Evolutionary conservation across 2,797 vertebrate genomes (phyloP).

Genomic region (Nyctibius grandis): DNA sequence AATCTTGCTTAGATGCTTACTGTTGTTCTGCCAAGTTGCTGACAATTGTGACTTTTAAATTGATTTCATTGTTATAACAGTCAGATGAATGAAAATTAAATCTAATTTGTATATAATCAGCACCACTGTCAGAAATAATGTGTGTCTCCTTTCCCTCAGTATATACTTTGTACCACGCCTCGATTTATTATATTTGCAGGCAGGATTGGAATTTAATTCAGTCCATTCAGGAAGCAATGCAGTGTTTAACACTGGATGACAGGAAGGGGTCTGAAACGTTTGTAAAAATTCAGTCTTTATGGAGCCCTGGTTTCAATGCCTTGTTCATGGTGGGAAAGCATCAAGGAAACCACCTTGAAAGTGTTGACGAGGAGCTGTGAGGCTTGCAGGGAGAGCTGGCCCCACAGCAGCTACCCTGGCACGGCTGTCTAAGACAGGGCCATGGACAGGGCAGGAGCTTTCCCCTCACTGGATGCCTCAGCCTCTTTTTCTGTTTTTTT

Average conservation of each 20-base stretch:
- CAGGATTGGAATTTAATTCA: background rate
- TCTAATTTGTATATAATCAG: background rate
- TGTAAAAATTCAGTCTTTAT: background rate
- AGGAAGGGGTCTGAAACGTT: background rate
- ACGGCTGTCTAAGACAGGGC: background rate
- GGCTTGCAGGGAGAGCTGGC: background rate
- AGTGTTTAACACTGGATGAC: background rate
- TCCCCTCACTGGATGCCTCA: background rate
- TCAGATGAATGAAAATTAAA: slow-evolving; percentile 30
- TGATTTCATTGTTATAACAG: slow-evolving; percentile 36
- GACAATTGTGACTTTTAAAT: slow-evolving; percentile 45
- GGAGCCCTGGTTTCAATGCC: background rate
- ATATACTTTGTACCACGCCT: background rate
- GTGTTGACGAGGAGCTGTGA: background rate
- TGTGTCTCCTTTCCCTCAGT: background rate
- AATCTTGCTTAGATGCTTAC: slow-evolving; percentile 42
- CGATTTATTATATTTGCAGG: background rate
- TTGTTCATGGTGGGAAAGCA: background rate
- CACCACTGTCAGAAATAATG: background rate
- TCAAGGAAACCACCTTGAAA: background rate
- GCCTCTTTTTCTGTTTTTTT: background rate
- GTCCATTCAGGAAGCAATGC: background rate
- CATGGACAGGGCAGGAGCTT: background rate
- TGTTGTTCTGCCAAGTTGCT: slow-evolving; percentile 50
- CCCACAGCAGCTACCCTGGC: accelerated